Evolutionary conservation across 1,140 invertebrate genomes (phyloP).

Genomic region (Tetramorium parvispinum): DNA sequence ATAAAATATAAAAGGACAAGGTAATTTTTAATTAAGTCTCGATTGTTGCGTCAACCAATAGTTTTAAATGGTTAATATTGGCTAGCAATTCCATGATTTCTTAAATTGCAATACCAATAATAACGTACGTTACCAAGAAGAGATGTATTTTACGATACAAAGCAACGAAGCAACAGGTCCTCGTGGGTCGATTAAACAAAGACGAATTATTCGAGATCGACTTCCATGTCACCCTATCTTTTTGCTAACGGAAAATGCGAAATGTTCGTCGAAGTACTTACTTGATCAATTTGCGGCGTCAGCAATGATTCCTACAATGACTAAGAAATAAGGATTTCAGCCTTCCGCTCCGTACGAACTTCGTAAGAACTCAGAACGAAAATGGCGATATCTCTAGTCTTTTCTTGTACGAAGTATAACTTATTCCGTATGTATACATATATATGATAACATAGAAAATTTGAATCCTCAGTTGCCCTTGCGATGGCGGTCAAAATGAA

Average conservation of each 20-base stretch:
- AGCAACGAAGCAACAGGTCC: background rate
- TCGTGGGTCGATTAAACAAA: background rate
- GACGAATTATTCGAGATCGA: background rate
- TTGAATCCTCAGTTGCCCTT: background rate
- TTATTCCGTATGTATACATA: too few relatives aligned
- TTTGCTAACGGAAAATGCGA: background rate
- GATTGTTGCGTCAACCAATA: background rate
- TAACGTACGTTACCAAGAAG: too few relatives aligned
- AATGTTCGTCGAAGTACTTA: background rate
- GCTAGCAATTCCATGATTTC: background rate
- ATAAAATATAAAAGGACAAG: too few relatives aligned
- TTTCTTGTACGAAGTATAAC: background rate
- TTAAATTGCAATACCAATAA: too few relatives aligned
- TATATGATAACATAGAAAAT: background rate
- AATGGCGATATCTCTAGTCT: background rate
- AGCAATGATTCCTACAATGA: background rate
- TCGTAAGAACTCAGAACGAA: background rate
- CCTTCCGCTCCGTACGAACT: background rate
- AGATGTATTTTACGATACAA: too few relatives aligned
- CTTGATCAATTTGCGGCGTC: background rate
- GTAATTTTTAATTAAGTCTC: too few relatives aligned
- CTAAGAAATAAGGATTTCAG: background rate
- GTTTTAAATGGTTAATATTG: background rate
- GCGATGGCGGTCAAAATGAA: too few relatives aligned
- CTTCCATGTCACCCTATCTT: background rate